phyloP scores from a whole-genome alignment of 35 echinoderm and acorn worm genomes.

The Lytechinus pictus region DNA sequence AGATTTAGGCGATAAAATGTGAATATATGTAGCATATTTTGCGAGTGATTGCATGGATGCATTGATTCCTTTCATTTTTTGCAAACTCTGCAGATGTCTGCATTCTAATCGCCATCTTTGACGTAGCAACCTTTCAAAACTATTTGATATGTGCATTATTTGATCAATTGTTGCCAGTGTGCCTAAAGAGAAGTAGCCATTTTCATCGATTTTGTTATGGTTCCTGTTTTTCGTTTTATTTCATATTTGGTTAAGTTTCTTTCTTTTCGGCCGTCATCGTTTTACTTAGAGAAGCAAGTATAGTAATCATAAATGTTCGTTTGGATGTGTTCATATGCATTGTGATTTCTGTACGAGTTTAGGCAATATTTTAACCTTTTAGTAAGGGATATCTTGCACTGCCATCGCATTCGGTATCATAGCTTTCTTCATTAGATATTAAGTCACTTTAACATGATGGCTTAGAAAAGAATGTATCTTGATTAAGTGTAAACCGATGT shows the following conservation, averaged over 20 bases:
- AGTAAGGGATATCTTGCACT: too few species aligned
- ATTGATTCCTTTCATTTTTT: neutral
- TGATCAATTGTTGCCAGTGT: neutral
- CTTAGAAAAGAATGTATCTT: too few species aligned
- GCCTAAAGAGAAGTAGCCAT: neutral
- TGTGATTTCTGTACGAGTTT: too few species aligned
- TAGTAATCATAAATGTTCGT: too few species aligned
- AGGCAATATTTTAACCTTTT: too few species aligned
- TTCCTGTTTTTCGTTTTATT: neutral
- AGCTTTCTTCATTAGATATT: too few species aligned
- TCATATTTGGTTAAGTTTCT: neutral
- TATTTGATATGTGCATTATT: slow-evolving; percentile 8
- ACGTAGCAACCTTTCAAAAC: neutral
- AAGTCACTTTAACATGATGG: too few species aligned
- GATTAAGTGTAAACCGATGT: too few species aligned
- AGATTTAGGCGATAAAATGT: neutral
- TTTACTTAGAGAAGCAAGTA: neutral
- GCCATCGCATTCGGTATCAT: too few species aligned
- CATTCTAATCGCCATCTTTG: neutral
- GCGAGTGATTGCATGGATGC: neutral
- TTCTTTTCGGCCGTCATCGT: neutral
- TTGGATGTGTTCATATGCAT: too few species aligned
- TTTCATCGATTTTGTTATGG: neutral
- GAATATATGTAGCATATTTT: neutral
- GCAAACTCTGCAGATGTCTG: neutral